Base-by-base conservation (phyloP, 2,113 vertebrate genomes). In the Apeltes quadracus region DNA sequence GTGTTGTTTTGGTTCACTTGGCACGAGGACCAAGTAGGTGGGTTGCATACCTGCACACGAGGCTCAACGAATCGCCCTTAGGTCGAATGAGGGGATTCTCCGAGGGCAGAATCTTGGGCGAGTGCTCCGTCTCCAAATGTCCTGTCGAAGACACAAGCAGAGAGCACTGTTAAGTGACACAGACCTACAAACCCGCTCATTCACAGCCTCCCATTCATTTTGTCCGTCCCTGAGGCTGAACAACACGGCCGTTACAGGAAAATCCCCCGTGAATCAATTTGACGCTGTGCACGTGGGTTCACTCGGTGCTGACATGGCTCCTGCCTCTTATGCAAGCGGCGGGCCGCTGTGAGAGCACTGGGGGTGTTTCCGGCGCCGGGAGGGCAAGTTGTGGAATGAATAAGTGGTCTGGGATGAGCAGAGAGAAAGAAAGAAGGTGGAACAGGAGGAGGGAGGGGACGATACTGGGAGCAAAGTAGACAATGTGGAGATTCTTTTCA, bases 41-140 rank as follows among this genome's bases (percentile, higher is more conserved):
- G 67, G 55, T 73, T 39, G 27, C 83, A 25, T 92, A 94, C 94
- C 89, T 91, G 92, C 94, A 94, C 32, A 11, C 83, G 74, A 94
- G 89, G 18, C 0, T 81, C 61, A 94, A 82, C 1, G 20, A 39
- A 7, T 44, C 69, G 20, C 81, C 79, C 51, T 65, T 79, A 11
- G 83, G 79, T 58, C 69, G 69, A 75, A 91, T 3, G 27, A 85
- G 79, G 41, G 79, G 72, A 63, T 82, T 69, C 10, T 32, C 18
- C 4, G 70, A 7, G 7, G 90, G 88, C 23, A 50, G 34, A 72
- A 90, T 89, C 61, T 63, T 88, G 0, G 83, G 92, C 2, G 27
- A 46, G 43, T 29, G 59, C 3, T 48, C 58, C 43, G 20, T 84
- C 51, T 70, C 78, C 59, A 48, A 50, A 69, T 72, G 84, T 32